These are phyloP conservation scores for Agrypnia vestita DNA, from an alignment of 1,140 invertebrate species.

Conservation along the genomic window DNA sequence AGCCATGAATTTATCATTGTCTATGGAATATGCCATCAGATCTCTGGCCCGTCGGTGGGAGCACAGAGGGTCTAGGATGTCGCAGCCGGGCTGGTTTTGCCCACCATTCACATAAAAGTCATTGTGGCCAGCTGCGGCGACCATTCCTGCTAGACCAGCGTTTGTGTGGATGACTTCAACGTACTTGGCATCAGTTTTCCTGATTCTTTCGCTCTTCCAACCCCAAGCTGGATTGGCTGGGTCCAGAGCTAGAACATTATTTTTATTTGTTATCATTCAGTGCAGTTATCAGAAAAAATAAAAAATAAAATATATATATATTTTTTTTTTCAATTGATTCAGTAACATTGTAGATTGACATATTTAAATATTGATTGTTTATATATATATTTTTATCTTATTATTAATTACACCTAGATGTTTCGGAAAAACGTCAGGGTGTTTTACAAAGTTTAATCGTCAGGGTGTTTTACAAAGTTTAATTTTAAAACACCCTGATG, in stretches of 20 bases:
- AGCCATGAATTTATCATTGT: constrained; percentile 38
- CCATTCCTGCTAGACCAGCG: constrained; percentile 74
- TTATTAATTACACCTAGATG: too few species aligned
- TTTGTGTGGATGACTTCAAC: constrained; percentile 76
- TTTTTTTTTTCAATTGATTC: too few species aligned
- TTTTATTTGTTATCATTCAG: constrained; percentile 6
- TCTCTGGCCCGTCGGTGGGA: constrained; percentile 61
- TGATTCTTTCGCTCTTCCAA: neutral
- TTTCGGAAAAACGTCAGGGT: too few species aligned
- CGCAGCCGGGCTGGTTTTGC: constrained; percentile 74
- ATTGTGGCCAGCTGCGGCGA: constrained; percentile 71
- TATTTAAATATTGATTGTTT: too few species aligned
- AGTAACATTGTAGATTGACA: too few species aligned
- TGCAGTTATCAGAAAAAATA: neutral
- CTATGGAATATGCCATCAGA: constrained; percentile 63
- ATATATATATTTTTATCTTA: too few species aligned
- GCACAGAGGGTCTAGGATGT: constrained; percentile 45
- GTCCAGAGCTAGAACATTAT: constrained; percentile 16
- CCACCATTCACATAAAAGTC: constrained; percentile 79
- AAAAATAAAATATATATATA: neutral
- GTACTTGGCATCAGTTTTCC: constrained; percentile 71
- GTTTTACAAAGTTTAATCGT: too few species aligned
- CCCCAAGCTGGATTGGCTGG: constrained; percentile 22
- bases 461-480: too few species aligned
- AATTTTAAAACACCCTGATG: too few species aligned